These are phyloP conservation scores for Ochotona princeps DNA, from an alignment of 2,113 vertebrate genomes.

Conservation along the genomic window DNA sequence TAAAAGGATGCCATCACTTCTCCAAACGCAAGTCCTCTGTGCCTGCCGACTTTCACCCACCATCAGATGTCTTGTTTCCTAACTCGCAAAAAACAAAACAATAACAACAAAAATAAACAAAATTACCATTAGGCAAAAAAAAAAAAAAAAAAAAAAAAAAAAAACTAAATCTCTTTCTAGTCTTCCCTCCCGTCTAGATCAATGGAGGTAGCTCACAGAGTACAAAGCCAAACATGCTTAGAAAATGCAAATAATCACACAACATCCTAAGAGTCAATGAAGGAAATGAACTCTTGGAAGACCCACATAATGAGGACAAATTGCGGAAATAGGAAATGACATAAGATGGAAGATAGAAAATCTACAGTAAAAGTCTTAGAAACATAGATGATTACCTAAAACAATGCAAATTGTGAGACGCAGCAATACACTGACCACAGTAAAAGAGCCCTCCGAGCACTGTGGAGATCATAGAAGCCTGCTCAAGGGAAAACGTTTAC, in stretches of 20 bases:
- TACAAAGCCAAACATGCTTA: neutral
- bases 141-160: neutral
- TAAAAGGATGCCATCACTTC: constrained; percentile 27
- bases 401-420: neutral
- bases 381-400: constrained; percentile 10
- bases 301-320: neutral
- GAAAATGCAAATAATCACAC: neutral
- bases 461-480: neutral
- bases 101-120: too few relatives aligned
- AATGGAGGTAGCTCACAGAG: constrained; percentile 2
- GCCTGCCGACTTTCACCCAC: neutral
- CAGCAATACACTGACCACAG: neutral
- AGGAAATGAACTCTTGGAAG: neutral
- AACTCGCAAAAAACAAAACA: neutral
- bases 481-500: constrained; percentile 16
- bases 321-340: neutral
- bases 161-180: neutral
- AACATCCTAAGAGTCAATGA: constrained; percentile 13
- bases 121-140: neutral
- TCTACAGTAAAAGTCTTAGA: neutral
- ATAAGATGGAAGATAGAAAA: neutral
- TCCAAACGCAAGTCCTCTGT: neutral
- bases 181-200: neutral
- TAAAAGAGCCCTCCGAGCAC: neutral
- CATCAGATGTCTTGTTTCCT: neutral